Conservation (phyloP, 2,888 invertebrate species). For the Phalera bucephala region DNA sequence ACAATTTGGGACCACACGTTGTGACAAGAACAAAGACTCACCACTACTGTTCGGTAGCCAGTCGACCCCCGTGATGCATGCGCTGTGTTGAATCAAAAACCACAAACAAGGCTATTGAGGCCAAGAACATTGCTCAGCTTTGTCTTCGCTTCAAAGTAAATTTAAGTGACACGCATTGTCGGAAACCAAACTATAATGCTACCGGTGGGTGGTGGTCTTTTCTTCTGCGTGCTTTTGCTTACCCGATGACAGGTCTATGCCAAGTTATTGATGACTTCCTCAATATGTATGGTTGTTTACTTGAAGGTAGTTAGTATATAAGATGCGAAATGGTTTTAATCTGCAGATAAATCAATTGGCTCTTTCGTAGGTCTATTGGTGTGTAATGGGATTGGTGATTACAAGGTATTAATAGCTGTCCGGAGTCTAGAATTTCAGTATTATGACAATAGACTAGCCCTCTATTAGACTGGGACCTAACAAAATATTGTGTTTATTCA, state of each 20-base stretch:
- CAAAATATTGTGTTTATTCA: too few relatives aligned
- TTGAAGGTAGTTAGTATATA: neutral
- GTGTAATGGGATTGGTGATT: too few relatives aligned
- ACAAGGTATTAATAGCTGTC: too few relatives aligned
- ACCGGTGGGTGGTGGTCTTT: conserved; percentile 67
- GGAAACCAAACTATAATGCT: conserved; percentile 72
- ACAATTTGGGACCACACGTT: conserved; percentile 67
- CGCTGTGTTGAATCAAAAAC: conserved; percentile 63
- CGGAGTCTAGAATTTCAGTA: too few relatives aligned
- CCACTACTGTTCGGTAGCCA: conserved; percentile 70
- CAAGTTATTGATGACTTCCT: conserved; percentile 68
- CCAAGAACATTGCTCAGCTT: conserved; percentile 36
- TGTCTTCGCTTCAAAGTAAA: conserved; percentile 50
- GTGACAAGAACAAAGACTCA: conserved; percentile 60
- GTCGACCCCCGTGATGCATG: conserved; percentile 48
- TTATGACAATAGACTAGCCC: too few relatives aligned
- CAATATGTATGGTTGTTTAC: conserved; percentile 19
- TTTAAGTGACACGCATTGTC: conserved; percentile 59
- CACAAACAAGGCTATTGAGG: conserved; percentile 69
- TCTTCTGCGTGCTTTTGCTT: conserved; percentile 36
- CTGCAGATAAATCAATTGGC: conserved; percentile 1
- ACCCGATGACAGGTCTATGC: conserved; percentile 70
- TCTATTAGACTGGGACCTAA: too few relatives aligned
- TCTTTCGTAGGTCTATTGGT: too few relatives aligned
- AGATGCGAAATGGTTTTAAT: conserved; percentile 11